Percentiles rank a stretch among this genome's conserved stretches.
Conservation (phyloP, 2,113 vertebrate genomes). For the Ibidorhyncha struthersii region DNA sequence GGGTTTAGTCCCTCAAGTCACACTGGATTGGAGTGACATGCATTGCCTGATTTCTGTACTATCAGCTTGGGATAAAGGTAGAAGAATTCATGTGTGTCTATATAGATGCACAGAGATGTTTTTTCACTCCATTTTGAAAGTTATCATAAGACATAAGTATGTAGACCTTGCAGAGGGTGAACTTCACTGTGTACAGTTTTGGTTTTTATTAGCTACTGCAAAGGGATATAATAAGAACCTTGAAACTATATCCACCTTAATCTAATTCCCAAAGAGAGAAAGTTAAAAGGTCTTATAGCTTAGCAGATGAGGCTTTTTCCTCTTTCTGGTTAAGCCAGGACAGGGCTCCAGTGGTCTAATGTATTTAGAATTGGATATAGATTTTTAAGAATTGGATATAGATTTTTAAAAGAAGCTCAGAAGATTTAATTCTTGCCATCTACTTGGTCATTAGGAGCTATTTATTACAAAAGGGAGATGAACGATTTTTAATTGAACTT, state of each 20-base stretch:
- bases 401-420: slow-evolving; percentile 34
- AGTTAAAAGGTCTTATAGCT: background rate
- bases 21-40: background rate
- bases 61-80: background rate
- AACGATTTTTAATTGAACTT: slow-evolving; percentile 23
- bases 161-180: background rate
- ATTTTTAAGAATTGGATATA: slow-evolving; percentile 44
- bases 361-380: slow-evolving; percentile 42
- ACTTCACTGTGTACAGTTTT: background rate
- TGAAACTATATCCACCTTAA: background rate
- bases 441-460: background rate
- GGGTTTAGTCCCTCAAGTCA: background rate
- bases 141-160: background rate
- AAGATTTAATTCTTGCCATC: background rate
- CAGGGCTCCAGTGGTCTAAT: background rate
- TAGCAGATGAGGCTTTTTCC: background rate
- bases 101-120: background rate
- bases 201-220: background rate
- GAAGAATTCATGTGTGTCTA: background rate
- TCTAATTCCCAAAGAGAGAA: background rate
- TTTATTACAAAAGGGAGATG: background rate
- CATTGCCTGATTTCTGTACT: background rate
- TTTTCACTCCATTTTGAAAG: background rate
- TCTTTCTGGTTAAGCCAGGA: background rate
- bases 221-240: background rate